Conservation (phyloP, 2,797 vertebrate species). For the Diceros bicornis region DNA sequence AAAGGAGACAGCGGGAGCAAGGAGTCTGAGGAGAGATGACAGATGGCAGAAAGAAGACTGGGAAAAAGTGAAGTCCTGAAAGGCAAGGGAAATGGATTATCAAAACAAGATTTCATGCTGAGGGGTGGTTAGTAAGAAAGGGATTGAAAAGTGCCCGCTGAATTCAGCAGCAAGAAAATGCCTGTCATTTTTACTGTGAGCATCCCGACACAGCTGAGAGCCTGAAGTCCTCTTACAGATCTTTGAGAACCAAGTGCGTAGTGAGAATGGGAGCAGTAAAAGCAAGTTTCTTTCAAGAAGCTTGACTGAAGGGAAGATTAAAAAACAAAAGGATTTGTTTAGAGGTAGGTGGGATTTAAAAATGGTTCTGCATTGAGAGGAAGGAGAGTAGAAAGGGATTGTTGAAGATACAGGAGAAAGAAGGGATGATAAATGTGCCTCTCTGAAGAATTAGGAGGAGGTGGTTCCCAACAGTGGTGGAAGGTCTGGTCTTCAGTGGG, state of each 20-base stretch:
- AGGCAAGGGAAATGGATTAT: no score
- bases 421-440: neutral
- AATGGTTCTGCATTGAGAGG: neutral
- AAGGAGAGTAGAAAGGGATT: neutral
- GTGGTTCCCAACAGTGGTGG: no score
- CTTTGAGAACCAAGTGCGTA: neutral
- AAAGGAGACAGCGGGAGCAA: no score
- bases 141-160: neutral
- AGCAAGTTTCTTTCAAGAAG: neutral
- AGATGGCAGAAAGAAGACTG: neutral
- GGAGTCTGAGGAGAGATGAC: neutral
- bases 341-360: neutral
- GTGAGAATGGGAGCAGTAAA: neutral
- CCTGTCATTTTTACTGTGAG: neutral
- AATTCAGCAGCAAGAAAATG: neutral
- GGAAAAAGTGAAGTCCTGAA: neutral
- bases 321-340: neutral
- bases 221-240: neutral
- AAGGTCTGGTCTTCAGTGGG: neutral
- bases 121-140: no score
- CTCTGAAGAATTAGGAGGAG: neutral
- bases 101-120: rapidly evolving
- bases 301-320: neutral
- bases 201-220: neutral
- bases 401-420: neutral